Conservation (phyloP, 2,888 invertebrate genomes). For the Linyphia triangularis region DNA sequence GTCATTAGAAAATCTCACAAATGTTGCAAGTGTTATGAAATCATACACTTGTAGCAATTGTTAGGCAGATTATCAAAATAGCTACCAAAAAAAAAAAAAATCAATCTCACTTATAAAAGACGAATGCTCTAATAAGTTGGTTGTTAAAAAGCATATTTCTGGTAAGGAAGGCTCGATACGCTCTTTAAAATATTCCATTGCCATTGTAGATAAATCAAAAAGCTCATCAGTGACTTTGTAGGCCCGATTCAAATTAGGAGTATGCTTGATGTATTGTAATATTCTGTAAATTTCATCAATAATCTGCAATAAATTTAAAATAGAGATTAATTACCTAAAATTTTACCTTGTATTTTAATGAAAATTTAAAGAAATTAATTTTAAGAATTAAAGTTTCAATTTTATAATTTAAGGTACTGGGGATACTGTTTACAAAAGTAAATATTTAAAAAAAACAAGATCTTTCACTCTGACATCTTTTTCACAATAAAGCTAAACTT, state of each 20-base stretch:
- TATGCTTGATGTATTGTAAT: slow-evolving; percentile 89
- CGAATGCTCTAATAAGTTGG: slow-evolving; percentile 89
- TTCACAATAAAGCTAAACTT: no score
- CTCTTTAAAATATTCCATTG: slow-evolving; percentile 98
- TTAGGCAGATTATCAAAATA: not conserved
- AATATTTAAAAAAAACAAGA: not conserved
- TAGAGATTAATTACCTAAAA: no score
- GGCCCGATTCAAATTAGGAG: slow-evolving; percentile 87
- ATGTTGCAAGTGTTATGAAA: no score
- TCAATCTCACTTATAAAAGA: slow-evolving; percentile 78
- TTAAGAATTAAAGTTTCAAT: no score
- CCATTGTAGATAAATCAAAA: slow-evolving; percentile 96
- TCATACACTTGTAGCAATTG: not conserved
- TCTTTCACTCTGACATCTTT: no score
- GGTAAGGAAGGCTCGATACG: slow-evolving; percentile 93
- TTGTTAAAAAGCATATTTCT: slow-evolving; percentile 91
- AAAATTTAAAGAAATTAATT: no score
- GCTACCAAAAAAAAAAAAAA: not conserved
- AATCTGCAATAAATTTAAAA: slow-evolving; percentile 83
- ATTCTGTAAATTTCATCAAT: slow-evolving; percentile 94
- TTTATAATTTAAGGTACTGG: not conserved
- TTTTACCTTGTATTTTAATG: no score
- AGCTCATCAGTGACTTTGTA: slow-evolving; percentile 96
- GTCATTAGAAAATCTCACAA: no score
- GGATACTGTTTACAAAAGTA: not conserved